Evolutionary conservation across 2,113 vertebrate genomes (phyloP), one percentile per base, ranked within the genome.

Genomic region (Triplophysa siluroides): DNA sequence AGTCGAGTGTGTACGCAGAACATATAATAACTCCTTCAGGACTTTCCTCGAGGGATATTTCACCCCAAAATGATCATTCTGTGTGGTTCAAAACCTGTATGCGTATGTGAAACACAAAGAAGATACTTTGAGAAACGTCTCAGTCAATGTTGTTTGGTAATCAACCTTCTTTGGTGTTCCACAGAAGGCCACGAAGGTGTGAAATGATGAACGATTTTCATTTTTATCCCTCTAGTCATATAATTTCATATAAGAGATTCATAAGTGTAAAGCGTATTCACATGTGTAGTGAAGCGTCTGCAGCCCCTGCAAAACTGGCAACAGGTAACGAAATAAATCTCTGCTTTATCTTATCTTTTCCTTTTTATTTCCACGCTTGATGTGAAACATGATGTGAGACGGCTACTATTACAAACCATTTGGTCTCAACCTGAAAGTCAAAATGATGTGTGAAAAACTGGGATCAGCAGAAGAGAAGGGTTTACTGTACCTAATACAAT

Each of bases 331-430:
- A n/a, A 33, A 33, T 18, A 38, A 72, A 72, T 19, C 26, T 38
- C n/a, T 16, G 41, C 23, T 8, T 60, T 58, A 8, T 38, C 11
- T 54, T 70, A 19, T 9, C 18, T 54, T 18, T 18, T 7, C 4
- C 10, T 33, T 1, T 72, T 58, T 47, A 47, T 76, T 63, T 76
- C 24, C 43, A 26, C 1, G 14, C 23, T 47, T 76, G 19, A 76
- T 50, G 16, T 50, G 41, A 63, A 63, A 38, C 73, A 76, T 4
- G 2, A n/a, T 76, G 41, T 26, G 41, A 63, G 60, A 63, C 19
- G 58, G 73, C 60, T 76, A 26, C 60, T 10, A 50, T 76, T 76
- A 63, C 33, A 76, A 45, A 76, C 3, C 60, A 50, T 63, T 63
- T 63, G 41, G 43, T 38, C 60, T 29, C 1, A 45, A 47, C 38